Percentiles rank a stretch among this genome's conserved stretches.
These are phyloP conservation scores for Rotaria magnacalcarata DNA, from an alignment of 2,888 invertebrate species.

Conservation along the genomic window DNA sequence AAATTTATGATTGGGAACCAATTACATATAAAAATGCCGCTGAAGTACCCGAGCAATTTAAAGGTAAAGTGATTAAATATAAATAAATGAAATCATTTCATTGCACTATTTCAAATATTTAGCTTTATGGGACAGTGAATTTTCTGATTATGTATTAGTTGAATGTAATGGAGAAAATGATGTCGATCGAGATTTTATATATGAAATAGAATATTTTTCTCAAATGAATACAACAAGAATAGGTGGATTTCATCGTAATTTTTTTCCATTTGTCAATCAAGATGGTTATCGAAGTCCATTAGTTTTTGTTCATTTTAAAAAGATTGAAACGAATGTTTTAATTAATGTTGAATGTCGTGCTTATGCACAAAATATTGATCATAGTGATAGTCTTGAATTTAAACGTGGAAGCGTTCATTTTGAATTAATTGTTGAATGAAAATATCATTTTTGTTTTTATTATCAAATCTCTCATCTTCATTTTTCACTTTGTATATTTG, in stretches of 20 bases:
- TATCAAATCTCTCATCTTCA: not conserved
- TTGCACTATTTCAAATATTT: constrained; percentile 50
- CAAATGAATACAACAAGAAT: constrained; percentile 36
- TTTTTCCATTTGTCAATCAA: constrained; percentile 45
- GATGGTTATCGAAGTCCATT: constrained; percentile 46
- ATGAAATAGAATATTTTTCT: constrained; percentile 42
- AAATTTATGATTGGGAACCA: constrained; percentile 45
- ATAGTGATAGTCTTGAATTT: constrained; percentile 69
- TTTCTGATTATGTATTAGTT: constrained; percentile 39
- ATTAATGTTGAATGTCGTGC: constrained; percentile 46
- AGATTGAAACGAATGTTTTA: constrained; percentile 45
- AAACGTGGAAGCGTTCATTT: constrained; percentile 87
- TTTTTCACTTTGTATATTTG: not conserved
- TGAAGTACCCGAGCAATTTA: constrained; percentile 42
- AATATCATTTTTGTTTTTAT: not conserved
- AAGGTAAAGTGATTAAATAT: not conserved
- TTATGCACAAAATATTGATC: constrained; percentile 43
- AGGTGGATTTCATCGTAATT: constrained; percentile 45
- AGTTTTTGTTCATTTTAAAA: constrained; percentile 45
- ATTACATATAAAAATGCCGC: constrained; percentile 41
- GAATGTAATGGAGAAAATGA: constrained; percentile 45
- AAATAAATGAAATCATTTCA: not conserved
- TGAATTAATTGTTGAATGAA: constrained; percentile 84
- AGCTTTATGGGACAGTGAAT: constrained; percentile 50
- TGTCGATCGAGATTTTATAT: constrained; percentile 43